A percentile compares a stretch with the other conserved stretches of the same genome.
These are phyloP conservation scores for Pteropus rufus DNA, from an alignment of 2,797 vertebrate genomes.

Conservation along the genomic window DNA sequence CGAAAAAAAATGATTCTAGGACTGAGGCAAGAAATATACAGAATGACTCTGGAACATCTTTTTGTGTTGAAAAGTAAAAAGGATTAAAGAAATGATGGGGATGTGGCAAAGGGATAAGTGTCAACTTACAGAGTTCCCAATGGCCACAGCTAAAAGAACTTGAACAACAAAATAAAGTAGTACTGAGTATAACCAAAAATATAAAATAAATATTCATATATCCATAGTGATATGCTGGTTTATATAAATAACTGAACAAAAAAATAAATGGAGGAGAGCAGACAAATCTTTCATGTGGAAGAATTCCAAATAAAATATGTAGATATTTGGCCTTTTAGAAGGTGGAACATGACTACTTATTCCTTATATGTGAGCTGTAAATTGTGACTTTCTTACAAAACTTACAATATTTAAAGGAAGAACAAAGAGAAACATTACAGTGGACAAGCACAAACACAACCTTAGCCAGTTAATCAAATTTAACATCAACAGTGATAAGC, in stretches of 20 bases:
- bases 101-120: not conserved
- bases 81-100: not conserved
- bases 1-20: not conserved
- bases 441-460: not conserved
- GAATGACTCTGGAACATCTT: not conserved
- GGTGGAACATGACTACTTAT: not conserved
- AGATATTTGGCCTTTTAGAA: not conserved
- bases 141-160: not conserved
- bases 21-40: not conserved
- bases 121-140: not conserved
- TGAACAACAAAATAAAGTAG: not conserved
- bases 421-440: not conserved
- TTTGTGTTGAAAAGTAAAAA: not conserved
- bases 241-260: not conserved
- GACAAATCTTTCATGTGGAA: not conserved
- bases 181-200: not conserved
- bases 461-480: not conserved
- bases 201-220: not conserved
- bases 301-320: not conserved
- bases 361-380: not conserved
- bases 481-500: not conserved
- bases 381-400: not conserved
- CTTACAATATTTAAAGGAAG: not conserved
- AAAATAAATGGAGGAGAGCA: not conserved
- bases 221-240: not conserved